Evolutionary conservation across 2,888 invertebrate genomes (phyloP).

Genomic region (Chirona hameri): DNA sequence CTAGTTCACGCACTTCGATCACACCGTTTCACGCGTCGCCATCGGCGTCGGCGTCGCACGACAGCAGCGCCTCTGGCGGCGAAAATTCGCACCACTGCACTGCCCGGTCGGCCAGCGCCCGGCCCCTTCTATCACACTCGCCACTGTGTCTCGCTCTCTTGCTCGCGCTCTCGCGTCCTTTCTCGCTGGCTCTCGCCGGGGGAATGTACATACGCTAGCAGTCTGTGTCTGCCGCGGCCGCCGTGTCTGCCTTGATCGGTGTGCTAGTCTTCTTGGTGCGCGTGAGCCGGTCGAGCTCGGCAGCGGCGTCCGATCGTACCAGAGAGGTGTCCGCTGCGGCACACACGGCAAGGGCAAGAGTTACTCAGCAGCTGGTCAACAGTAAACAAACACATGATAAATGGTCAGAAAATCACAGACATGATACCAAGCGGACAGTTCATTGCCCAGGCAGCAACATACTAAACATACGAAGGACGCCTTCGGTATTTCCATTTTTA

Average conservation of each 20-base stretch:
- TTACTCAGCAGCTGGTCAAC: no score
- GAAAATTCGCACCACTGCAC: background rate
- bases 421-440: no score
- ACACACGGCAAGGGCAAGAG: no score
- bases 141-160: background rate
- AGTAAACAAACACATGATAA: no score
- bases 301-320: constrained; percentile 83
- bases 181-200: background rate
- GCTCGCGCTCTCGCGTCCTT: background rate
- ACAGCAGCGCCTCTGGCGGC: background rate
- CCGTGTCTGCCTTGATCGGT: background rate
- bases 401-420: no score
- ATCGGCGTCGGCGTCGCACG: background rate
- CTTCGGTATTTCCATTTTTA: no score
- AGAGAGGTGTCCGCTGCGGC: constrained; percentile 60
- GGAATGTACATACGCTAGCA: constrained; percentile 14
- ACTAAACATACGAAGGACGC: no score
- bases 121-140: background rate
- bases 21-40: background rate
- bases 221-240: background rate
- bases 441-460: no score
- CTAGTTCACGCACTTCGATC: background rate
- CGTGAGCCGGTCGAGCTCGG: constrained; percentile 84
- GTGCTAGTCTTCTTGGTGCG: constrained; percentile 57
- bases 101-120: background rate